Conservation (phyloP, 2,113 vertebrate genomes). For the Periophthalmus modestus region DNA sequence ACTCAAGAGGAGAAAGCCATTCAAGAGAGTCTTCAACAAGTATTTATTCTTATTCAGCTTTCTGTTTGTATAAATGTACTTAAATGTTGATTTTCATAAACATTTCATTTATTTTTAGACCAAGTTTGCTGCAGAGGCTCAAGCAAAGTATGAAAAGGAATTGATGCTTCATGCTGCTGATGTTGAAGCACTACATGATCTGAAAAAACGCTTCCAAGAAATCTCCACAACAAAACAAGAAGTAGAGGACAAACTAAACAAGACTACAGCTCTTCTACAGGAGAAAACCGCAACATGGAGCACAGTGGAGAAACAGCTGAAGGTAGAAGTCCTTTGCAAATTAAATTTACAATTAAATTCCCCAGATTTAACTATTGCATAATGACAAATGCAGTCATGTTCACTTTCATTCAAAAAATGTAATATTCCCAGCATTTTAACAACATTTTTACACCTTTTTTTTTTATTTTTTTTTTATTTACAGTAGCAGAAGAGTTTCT, state of each 20-base stretch:
- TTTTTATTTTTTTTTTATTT: too few species aligned
- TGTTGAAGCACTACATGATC: constrained; percentile 89
- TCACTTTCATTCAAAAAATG: too few species aligned
- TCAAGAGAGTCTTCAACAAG: constrained; percentile 91
- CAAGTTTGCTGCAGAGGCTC: constrained; percentile 89
- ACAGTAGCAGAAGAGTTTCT: too few species aligned
- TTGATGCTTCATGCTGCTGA: constrained; percentile 95
- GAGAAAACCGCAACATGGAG: constrained; percentile 82
- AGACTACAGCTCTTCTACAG: constrained; percentile 79
- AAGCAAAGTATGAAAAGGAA: constrained; percentile 93
- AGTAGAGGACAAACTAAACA: constrained; percentile 85
- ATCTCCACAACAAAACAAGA: constrained; percentile 76
- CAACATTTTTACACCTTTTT: too few species aligned
- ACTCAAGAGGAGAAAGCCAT: constrained; percentile 89
- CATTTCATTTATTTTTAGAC: constrained; percentile 69
- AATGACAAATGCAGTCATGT: too few species aligned
- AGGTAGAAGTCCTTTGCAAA: constrained; percentile 64
- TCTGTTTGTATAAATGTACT: not conserved
- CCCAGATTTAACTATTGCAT: too few species aligned
- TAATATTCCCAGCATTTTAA: too few species aligned
- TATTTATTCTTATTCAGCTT: constrained; percentile 38
- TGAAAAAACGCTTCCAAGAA: constrained; percentile 85
- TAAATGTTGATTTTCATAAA: not conserved
- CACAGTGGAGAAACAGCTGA: constrained; percentile 83
- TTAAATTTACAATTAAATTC: not conserved